Percentiles rank a stretch among this genome's conserved stretches.
Conservation (phyloP, 2,888 invertebrate species). For the Metallyticus violacea region DNA sequence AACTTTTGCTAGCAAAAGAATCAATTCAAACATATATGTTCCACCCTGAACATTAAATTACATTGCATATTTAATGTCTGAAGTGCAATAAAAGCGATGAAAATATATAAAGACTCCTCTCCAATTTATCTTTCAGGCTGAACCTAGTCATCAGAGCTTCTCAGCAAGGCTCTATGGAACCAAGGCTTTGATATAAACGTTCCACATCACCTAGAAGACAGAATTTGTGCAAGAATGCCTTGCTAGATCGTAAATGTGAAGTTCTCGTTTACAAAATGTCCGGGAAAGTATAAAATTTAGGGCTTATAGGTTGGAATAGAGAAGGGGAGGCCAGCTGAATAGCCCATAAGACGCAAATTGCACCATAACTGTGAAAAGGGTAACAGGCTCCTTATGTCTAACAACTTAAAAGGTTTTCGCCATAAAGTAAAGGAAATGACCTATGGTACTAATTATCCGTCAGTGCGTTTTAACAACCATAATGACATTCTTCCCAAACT, state of each 20-base stretch:
- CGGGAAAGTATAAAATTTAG: not conserved
- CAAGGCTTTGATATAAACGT: not conserved
- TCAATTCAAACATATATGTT: too few species aligned
- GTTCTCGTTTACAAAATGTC: not conserved
- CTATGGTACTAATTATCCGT: not conserved
- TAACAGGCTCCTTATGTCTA: not conserved
- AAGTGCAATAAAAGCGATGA: too few species aligned
- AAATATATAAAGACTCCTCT: too few species aligned
- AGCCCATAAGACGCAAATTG: not conserved
- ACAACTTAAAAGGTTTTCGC: not conserved
- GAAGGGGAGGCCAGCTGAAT: not conserved
- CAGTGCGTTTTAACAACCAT: not conserved
- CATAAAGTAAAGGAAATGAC: not conserved
- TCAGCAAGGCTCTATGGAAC: too few species aligned
- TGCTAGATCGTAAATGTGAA: not conserved
- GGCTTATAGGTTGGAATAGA: not conserved
- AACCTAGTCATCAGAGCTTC: not conserved
- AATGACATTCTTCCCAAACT: too few species aligned
- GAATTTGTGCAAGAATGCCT: too few species aligned
- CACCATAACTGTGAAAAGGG: not conserved
- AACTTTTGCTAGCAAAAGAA: too few species aligned
- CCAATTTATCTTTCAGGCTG: not conserved
- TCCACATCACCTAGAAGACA: not conserved
- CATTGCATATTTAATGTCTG: too few species aligned
- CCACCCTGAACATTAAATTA: too few species aligned